Percentiles rank a stretch among this genome's conserved stretches.
Conservation (phyloP, 2,797 vertebrate species). For the Muraenolepis orangiensis region DNA sequence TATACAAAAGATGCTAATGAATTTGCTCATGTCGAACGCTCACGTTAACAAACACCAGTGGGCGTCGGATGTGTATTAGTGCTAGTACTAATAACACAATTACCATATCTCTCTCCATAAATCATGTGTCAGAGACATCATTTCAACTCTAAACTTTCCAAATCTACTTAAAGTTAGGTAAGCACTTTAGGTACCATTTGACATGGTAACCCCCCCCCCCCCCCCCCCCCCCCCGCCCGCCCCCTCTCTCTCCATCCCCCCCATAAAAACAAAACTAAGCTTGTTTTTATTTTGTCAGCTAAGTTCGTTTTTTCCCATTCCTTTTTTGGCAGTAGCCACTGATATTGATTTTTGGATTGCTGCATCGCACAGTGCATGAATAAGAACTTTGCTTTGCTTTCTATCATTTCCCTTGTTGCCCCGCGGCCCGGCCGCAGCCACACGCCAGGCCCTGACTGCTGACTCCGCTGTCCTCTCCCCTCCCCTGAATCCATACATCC, state of each 20-base stretch:
- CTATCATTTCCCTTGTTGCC: neutral
- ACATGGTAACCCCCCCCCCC: neutral
- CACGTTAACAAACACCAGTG: neutral
- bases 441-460: neutral
- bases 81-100: neutral
- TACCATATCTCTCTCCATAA: neutral
- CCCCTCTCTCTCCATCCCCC: too few species aligned
- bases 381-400: neutral
- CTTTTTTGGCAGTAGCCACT: neutral
- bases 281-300: constrained; percentile 3
- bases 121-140: neutral
- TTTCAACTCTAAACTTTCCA: neutral
- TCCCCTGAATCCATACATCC: neutral
- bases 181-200: neutral
- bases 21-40: neutral
- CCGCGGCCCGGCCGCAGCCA: neutral
- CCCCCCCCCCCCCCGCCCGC: neutral
- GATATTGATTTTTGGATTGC: neutral
- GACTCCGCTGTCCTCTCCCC: too few species aligned
- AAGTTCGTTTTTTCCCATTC: neutral
- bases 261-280: neutral
- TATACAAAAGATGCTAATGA: neutral
- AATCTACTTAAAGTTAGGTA: neutral
- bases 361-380: constrained; percentile 3
- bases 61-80: neutral